Evolutionary conservation across 2,888 invertebrate species (phyloP).

Genomic region (Sesamia inferens): DNA sequence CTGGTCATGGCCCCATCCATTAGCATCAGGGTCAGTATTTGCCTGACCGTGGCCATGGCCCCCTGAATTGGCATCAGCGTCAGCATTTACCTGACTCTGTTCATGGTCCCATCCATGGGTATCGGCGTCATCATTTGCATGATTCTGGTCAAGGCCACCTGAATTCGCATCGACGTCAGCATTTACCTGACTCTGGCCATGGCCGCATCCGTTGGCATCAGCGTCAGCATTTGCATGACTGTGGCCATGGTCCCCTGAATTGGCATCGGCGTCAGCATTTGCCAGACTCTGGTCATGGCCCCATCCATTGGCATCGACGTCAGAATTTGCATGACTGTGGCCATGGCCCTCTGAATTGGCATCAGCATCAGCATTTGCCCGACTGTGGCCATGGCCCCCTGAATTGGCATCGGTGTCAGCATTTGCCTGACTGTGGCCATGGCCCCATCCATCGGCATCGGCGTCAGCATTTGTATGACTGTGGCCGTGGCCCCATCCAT

Average conservation of each 20-base stretch:
- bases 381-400: neutral
- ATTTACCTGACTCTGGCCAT: neutral
- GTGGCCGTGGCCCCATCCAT: accelerated
- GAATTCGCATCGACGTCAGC: neutral
- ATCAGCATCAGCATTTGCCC: too few relatives aligned
- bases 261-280: neutral
- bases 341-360: too few relatives aligned
- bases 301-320: too few relatives aligned
- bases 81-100: neutral
- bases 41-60: accelerated
- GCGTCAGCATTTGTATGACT: neutral
- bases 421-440: neutral
- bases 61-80: neutral
- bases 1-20: neutral
- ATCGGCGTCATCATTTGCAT: neutral
- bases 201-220: neutral
- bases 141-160: accelerated
- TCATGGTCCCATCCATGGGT: accelerated
- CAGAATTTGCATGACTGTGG: too few relatives aligned
- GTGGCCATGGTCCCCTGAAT: too few relatives aligned
- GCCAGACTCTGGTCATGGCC: neutral
- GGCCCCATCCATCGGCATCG: accelerated
- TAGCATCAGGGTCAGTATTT: neutral
- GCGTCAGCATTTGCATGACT: too few relatives aligned
- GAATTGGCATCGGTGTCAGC: neutral